phyloP scores from a whole-genome alignment of 2,113 vertebrate species.

The Eudyptes chrysolophus region DNA sequence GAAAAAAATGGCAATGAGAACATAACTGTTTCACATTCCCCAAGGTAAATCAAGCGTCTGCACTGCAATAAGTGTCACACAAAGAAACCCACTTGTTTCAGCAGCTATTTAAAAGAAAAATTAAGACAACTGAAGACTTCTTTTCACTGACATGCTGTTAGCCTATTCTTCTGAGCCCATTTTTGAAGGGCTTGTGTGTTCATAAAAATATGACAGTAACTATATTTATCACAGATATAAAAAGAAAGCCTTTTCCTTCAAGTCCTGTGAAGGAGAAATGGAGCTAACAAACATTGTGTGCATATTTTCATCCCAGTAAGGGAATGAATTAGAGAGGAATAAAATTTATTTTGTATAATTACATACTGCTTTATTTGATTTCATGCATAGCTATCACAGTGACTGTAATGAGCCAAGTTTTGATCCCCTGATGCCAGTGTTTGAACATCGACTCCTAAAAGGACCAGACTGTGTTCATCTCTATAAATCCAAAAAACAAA shows the following conservation, averaged over 20 bases:
- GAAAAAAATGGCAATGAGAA: neutral
- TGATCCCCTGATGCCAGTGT: neutral
- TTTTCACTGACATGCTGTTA: neutral
- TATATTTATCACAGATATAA: conserved; percentile 44
- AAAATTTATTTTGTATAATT: neutral
- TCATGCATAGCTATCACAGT: neutral
- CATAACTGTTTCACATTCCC: neutral
- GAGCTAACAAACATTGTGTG: neutral
- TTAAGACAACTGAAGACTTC: neutral
- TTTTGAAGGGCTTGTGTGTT: neutral
- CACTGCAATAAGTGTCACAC: neutral
- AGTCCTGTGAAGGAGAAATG: neutral
- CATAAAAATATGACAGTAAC: neutral
- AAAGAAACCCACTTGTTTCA: neutral
- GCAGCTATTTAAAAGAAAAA: neutral
- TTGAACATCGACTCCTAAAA: neutral
- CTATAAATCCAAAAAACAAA: neutral
- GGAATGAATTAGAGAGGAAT: neutral
- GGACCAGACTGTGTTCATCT: neutral
- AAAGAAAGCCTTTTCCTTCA: conserved; percentile 1
- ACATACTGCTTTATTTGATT: neutral
- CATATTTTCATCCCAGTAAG: neutral
- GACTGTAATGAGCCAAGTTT: neutral
- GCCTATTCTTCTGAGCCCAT: neutral
- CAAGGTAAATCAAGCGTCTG: neutral